Base-by-base conservation (phyloP, 2,888 invertebrate genomes). In the Anorthoa munda region DNA sequence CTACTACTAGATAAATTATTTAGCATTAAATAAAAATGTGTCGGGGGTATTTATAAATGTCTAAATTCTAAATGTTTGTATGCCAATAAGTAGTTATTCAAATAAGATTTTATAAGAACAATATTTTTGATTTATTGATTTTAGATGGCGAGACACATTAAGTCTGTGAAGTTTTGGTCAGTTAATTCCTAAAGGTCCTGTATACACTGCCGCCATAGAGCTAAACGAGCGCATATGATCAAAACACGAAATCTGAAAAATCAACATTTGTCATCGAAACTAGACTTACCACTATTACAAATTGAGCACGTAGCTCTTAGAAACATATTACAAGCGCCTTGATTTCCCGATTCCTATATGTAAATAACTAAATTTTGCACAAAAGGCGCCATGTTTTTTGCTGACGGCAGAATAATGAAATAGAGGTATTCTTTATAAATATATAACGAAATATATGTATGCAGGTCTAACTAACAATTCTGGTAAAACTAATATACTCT, bases 401-500 rank as follows among this genome's bases (percentile, higher is more conserved):
- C 39, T 9, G 39, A 39, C 39, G 39, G 39, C 39, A 39, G 39
- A 39, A 12, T 56, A 67, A 77, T 13, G 21, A 51, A 74, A 50
- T 46, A 15, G 64, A n/a, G 51, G 53, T 59, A 64, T 12, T 46
- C 21, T 13, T 58, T 66, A 31, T 31, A 0, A 13, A 59, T 23
- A n/a, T 60, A 39, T 39, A 39, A 69, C 39, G 23, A 39, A 70
- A 75, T 53, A 77, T 51, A 73, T 65, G 21, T 23, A 7, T 51
- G 55, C 55, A 55, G n/a, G 55, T 23, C 17, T 65, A 76, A 46
- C 13, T 31, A 70, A 77, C 23, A 50, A 48, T 56, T 75, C 13
- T 23, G 46, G 26, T 69, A 70, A 46, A 76, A 65, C 53, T 51
- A 64, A 70, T 64, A 80, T 21, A 80, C 60, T 79, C 59, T 64